Evolutionary conservation across 2,113 vertebrate species (phyloP), one percentile per base, ranked within the genome.

Genomic region (Limanda limanda): DNA sequence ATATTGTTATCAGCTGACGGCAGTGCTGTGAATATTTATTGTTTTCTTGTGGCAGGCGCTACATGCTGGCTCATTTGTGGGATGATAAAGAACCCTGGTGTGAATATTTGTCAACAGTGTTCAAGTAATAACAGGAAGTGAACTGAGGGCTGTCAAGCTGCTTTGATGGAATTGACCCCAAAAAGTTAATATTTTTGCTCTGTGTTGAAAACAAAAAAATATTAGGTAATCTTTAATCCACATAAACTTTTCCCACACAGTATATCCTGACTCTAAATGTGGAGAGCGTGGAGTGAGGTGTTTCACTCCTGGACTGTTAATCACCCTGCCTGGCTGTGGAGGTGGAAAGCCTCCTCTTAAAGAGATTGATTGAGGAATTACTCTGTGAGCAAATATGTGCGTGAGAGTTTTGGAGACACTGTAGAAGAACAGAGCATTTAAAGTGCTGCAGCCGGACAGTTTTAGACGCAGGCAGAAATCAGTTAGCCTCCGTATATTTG

Each of bases 361-460:
- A 73, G 31, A 76, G 76, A 67, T 64, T 78, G 75, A 72, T 70
- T 72, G 84, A 82, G 64, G 81, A 68, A 75, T 86, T 79, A 76
- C 52, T 47, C 60, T 79, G 77, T 81, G 76, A 60, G 68, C 60
- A 65, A 63, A 68, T 51, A 59, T 69, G 45, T 47, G 45, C 40
- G 58, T 35, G 48, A 23, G 54, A 59, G 57, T 71, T 37, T 62
- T 12, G 58, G 15, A 73, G 64, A 25, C 15, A 17, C 3, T 57
- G 18, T 40, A 83, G 54, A 74, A 56, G 48, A 20, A 48, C 18
- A 5, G 68, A 18, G 37, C 24, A 69, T 18, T 20, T 17, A 1
- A 8, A 68, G 62, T 18, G 61, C 66, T 45, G 65, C 45, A 27
- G 48, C 52, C 47, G 24, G 23, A 18, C 65, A 45, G 48, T 25